Evolutionary conservation across 2,888 invertebrate species (phyloP).

Genomic region (Ectropis crepuscularia): DNA sequence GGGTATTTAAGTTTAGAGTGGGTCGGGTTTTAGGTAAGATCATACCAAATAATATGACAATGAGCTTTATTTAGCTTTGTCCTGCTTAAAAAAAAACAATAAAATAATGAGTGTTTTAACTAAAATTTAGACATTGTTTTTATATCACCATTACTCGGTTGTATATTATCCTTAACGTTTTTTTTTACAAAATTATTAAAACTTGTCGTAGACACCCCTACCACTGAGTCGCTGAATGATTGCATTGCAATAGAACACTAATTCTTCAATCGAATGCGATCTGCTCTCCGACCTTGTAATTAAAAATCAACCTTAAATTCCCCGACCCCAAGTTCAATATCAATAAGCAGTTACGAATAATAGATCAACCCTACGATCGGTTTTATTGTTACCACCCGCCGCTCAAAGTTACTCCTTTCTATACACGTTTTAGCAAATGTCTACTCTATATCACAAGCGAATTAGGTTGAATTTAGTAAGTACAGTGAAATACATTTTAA

Average conservation of each 20-base stretch:
- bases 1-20: no score
- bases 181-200: background rate
- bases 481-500: background rate
- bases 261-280: slow-evolving; percentile 65
- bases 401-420: slow-evolving; percentile 62
- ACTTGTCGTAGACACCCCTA: slow-evolving; percentile 52
- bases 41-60: no score
- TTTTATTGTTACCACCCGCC: slow-evolving; percentile 82
- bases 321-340: slow-evolving; percentile 48
- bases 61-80: no score
- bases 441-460: slow-evolving; percentile 37
- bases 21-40: no score
- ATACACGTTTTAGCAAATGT: slow-evolving; percentile 34
- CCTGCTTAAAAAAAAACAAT: no score
- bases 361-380: slow-evolving; percentile 62
- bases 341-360: slow-evolving; percentile 51
- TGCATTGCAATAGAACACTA: slow-evolving; percentile 72
- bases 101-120: no score
- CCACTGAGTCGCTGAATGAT: slow-evolving; percentile 56
- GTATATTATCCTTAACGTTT: no score
- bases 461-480: slow-evolving; percentile 44
- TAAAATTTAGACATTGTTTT: no score
- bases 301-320: slow-evolving; percentile 50
- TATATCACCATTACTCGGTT: no score
- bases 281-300: slow-evolving; percentile 56